Evolutionary conservation across 2,888 invertebrate species (phyloP).

Genomic region (Chloroclystis v-ata): DNA sequence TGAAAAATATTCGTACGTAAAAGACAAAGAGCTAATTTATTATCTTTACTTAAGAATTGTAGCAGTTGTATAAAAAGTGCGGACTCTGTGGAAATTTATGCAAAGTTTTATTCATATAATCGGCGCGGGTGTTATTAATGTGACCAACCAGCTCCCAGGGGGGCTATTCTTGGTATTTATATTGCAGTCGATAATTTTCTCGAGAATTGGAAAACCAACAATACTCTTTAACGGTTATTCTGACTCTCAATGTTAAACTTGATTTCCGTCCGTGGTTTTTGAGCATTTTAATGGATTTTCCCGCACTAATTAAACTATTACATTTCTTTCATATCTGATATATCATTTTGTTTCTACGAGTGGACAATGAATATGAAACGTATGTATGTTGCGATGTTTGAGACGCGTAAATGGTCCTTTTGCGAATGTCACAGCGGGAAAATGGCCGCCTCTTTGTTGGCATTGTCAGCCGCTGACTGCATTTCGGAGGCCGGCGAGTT

Average conservation of each 20-base stretch:
- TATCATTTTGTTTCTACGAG: too few relatives aligned
- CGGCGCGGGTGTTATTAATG: conserved; percentile 15
- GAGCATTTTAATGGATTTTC: too few relatives aligned
- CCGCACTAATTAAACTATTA: too few relatives aligned
- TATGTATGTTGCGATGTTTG: too few relatives aligned
- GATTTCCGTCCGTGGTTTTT: too few relatives aligned
- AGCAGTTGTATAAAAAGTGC: conserved; percentile 30
- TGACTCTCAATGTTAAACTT: too few relatives aligned
- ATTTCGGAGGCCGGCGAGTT: conserved; percentile 1
- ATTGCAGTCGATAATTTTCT: too few relatives aligned
- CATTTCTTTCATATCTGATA: too few relatives aligned
- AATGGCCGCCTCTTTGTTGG: conserved; percentile 26
- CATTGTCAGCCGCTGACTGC: conserved; percentile 15
- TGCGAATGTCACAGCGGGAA: conserved; percentile 19
- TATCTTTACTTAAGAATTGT: conserved; percentile 30
- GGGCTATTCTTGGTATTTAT: too few relatives aligned
- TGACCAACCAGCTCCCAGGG: conserved; percentile 6
- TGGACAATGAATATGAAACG: too few relatives aligned
- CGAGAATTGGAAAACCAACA: too few relatives aligned
- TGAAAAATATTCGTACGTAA: conserved; percentile 23
- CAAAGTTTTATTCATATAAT: conserved; percentile 35
- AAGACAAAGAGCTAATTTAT: conserved; percentile 31
- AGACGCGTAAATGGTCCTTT: conserved; percentile 21
- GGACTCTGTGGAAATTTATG: conserved; percentile 29
- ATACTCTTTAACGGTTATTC: too few relatives aligned